These are phyloP conservation scores for Nymphalis polychloros DNA, from an alignment of 2,888 invertebrate genomes.

Conservation along the genomic window DNA sequence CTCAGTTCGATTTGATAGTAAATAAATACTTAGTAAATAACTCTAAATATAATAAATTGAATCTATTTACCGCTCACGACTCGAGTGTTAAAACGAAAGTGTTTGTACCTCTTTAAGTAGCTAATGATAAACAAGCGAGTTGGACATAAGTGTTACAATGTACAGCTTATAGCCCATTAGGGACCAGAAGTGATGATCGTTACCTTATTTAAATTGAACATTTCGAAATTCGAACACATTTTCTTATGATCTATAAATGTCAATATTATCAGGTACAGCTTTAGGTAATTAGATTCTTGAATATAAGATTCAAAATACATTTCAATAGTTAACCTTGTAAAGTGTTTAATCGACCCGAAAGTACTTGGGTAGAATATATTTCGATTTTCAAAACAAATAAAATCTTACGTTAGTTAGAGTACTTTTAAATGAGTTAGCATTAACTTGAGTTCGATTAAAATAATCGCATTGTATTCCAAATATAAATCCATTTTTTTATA, in stretches of 20 bases:
- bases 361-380: too few species aligned
- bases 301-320: too few species aligned
- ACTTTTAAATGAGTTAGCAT: too few species aligned
- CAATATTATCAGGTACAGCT: neutral
- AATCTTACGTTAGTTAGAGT: too few species aligned
- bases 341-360: too few species aligned
- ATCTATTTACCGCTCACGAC: conserved; percentile 68
- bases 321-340: too few species aligned
- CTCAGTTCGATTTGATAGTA: conserved; percentile 6
- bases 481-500: too few species aligned
- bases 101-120: conserved; percentile 37
- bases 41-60: conserved; percentile 63
- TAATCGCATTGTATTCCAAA: too few species aligned
- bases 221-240: conserved; percentile 20
- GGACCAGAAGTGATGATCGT: conserved; percentile 27
- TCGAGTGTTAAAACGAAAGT: conserved; percentile 45
- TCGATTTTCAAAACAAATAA: too few species aligned
- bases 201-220: conserved; percentile 10
- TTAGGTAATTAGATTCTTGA: too few species aligned
- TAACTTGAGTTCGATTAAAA: too few species aligned
- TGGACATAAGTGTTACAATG: conserved; percentile 39
- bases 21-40: conserved; percentile 43
- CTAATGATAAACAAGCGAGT: conserved; percentile 41
- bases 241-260: conserved; percentile 1
- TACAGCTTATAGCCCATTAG: conserved; percentile 29